A percentile compares a stretch with the other conserved stretches of the same genome.
Evolutionary conservation across 2,113 vertebrate species (phyloP).

Genomic region (Marcusenius ussheri): DNA sequence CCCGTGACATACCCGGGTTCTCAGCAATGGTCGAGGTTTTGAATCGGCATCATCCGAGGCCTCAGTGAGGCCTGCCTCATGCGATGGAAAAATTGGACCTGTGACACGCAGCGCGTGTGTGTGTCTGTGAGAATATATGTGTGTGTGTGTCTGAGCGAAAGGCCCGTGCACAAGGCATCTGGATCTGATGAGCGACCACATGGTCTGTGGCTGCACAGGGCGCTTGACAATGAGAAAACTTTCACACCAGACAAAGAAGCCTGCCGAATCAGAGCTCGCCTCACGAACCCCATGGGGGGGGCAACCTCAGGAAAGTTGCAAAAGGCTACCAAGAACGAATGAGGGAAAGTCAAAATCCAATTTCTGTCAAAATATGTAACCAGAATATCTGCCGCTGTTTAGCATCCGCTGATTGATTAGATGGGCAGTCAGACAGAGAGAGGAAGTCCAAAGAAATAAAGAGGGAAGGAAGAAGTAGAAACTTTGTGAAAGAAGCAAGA

Average conservation of each 20-base stretch:
- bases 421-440: background rate
- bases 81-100: constrained; percentile 21
- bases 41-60: background rate
- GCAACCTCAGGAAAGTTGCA: background rate
- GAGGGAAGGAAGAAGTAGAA: background rate
- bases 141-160: constrained; percentile 6
- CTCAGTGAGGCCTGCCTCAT: background rate
- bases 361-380: background rate
- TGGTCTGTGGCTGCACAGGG: constrained; percentile 33
- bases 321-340: background rate
- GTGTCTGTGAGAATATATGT: background rate
- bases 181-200: constrained; percentile 53
- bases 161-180: constrained; percentile 45
- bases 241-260: constrained; percentile 9
- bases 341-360: background rate
- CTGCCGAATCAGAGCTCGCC: background rate
- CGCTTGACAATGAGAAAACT: constrained; percentile 22
- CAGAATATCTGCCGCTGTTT: background rate
- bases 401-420: background rate
- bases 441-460: constrained; percentile 15
- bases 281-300: background rate
- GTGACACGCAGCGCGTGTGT: constrained; percentile 13
- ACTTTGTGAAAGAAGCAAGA: constrained; percentile 1
- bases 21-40: background rate
- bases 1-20: background rate